These are phyloP conservation scores for Macrobrachium nipponense DNA, from an alignment of 1,140 invertebrate genomes.

Conservation along the genomic window DNA sequence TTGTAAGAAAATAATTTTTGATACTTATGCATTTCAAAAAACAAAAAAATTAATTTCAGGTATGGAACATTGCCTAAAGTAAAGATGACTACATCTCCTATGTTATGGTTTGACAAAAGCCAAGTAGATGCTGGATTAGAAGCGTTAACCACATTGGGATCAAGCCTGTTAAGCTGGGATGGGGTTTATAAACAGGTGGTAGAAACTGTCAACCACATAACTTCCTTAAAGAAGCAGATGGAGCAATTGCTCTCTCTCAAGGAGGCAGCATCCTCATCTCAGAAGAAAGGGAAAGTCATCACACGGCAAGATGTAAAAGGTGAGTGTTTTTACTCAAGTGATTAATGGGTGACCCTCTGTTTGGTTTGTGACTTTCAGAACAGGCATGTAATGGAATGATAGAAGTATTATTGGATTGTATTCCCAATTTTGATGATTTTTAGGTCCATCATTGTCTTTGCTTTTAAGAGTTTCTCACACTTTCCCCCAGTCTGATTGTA, in stretches of 20 bases:
- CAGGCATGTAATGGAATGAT: too few species aligned
- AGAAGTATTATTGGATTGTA: too few species aligned
- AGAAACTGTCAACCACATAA: background rate
- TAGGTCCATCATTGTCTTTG: too few species aligned
- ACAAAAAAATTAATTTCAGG: too few species aligned
- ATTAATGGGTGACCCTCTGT: background rate
- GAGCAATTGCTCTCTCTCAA: background rate
- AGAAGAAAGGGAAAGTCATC: constrained; percentile 1
- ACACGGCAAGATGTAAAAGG: constrained; percentile 1
- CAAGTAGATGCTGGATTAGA: background rate
- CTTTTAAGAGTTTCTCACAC: too few species aligned
- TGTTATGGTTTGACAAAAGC: background rate
- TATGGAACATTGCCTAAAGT: background rate
- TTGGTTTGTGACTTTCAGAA: too few species aligned
- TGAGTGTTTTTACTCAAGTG: background rate
- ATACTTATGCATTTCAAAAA: too few species aligned
- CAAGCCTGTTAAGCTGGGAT: background rate
- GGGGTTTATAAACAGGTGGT: background rate
- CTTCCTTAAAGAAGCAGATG: background rate
- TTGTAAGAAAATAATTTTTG: background rate
- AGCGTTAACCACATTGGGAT: background rate
- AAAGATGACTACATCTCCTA: background rate
- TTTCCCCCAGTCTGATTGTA: too few species aligned
- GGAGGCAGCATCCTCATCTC: background rate
- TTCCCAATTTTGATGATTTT: too few species aligned